These are phyloP conservation scores for Elymnias hypermnestra DNA, from an alignment of 1,140 invertebrate genomes.

Conservation along the genomic window DNA sequence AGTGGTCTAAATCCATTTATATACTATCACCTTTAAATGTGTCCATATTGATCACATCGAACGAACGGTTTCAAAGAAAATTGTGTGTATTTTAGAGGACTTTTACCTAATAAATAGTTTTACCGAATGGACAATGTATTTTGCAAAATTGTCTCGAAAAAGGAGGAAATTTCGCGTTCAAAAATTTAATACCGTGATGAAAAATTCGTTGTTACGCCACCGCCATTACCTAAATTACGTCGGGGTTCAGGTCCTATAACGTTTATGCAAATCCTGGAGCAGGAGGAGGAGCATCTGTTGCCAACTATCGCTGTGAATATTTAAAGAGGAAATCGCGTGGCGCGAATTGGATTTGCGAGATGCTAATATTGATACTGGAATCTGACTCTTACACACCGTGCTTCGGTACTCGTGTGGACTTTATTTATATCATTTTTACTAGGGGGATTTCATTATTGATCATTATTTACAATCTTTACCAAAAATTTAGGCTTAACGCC, in stretches of 20 bases:
- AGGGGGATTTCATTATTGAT: no score
- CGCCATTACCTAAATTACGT: constrained; percentile 12
- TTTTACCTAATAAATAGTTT: no score
- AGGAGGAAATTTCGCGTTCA: constrained; percentile 1
- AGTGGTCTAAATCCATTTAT: no score
- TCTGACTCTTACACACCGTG: no score
- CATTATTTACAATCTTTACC: no score
- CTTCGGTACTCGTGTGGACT: no score
- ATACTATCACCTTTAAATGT: no score
- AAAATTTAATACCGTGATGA: constrained; percentile 6
- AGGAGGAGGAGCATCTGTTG: constrained; percentile 21
- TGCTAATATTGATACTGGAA: neutral
- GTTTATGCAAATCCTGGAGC: constrained; percentile 16
- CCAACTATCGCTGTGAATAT: constrained; percentile 27
- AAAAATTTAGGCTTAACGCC: no score
- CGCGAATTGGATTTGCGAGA: constrained; percentile 3
- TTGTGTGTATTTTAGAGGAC: no score
- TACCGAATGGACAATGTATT: neutral
- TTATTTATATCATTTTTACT: no score
- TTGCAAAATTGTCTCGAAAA: neutral
- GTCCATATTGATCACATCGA: no score
- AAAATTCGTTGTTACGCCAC: constrained; percentile 10
- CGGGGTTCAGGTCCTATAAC: constrained; percentile 10
- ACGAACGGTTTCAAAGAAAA: no score
- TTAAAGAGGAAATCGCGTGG: constrained; percentile 22